Base-by-base conservation (phyloP, 1,140 invertebrate species). In the Drosophila rufa region DNA sequence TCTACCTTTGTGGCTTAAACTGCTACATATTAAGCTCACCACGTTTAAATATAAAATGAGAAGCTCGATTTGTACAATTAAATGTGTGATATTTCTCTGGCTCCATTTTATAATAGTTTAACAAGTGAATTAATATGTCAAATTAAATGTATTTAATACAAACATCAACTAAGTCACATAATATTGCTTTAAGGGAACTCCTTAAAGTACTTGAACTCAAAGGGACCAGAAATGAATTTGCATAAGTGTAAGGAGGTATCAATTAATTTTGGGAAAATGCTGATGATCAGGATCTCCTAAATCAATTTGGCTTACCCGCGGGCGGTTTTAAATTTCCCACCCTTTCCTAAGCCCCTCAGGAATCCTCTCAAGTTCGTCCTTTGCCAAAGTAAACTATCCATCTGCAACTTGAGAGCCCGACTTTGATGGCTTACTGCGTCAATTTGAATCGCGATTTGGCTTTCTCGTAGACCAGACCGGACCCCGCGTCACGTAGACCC, bases 401-500 rank as follows among this genome's bases (percentile, higher is more conserved):
- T 76, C 74, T 76, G 60, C 53, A 67, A 76, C 73, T 76, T 67
- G 74, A 65, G 73, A 76, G 38, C n/a, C 47, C 55, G 25, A 58
- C 68, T 40, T 60, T 74, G 70, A 74, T 74, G 69, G 69, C 69
- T 73, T 60, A 60, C 67, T 73, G 70, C 68, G 64, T 55, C 64
- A 57, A 55, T 55, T 78, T 55, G 61, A 67, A 56, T 67, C 53
- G 74, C 73, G 73, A 66, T 78, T 69, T 36, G 74, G 48, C 40
- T 19, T 15, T 40, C 22, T 53, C 51, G 46, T 58, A 57, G 71
- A 60, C 60, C 53, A 40, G 36, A 14, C 53, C 66, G 66, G 70
- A 47, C 57, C 50, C 74, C 69, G 50, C 75, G 50, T 84, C 71
- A 75, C 70, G 81, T 70, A 79, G 57, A 66, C 77, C 85, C 81